Base-by-base conservation (phyloP, 2,888 invertebrate species). In the Oscheius sp. region DNA sequence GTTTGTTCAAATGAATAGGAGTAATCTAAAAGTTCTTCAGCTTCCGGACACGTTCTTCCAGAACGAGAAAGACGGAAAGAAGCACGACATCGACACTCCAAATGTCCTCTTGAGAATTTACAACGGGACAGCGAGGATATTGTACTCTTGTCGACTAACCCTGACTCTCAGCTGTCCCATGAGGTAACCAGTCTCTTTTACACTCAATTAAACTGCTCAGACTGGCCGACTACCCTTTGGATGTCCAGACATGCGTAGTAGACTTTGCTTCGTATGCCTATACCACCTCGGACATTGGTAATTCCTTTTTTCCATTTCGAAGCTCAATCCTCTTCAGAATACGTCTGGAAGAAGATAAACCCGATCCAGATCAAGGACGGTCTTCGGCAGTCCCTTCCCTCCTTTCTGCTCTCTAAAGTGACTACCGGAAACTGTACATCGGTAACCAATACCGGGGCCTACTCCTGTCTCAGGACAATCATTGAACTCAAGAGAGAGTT, bases 241-340 rank as follows among this genome's bases (percentile, higher is more conserved):
- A 97, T 91, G 78, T 80, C 0, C 80, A 80, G 47, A 76, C 94
- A 78, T 96, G 96, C 91, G 95, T 95, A 74, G 92, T 97, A 83
- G 92, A 94, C 89, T 96, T 96, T 94, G 96, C 96, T 84, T 96
- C 96, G 90, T 97, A 97, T 90, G 97, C 96, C 80, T 98, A 96
- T 94, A 96, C 96, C 59, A 96, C 96, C 53, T 94, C 94, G 85
- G 96, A 96, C 91, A 92, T 96, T 88, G 95, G 80, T 80, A 4
- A 58, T 5, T 11, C 21, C 66, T 7, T 51, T 10, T 7, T 33
- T 4, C 4, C 35, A 21, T 21, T 21, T 21, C 21, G 21, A 21
- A 21, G 21, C 21, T 11, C 29, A 57, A 35, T 1, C 1, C 11
- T 9, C 60, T 78, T 51, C 48, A 80, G 80, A 95, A 86, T 97